Evolutionary conservation across 1,140 invertebrate genomes (phyloP), one percentile per base, ranked within the genome.

Genomic region (Pantala flavescens): DNA sequence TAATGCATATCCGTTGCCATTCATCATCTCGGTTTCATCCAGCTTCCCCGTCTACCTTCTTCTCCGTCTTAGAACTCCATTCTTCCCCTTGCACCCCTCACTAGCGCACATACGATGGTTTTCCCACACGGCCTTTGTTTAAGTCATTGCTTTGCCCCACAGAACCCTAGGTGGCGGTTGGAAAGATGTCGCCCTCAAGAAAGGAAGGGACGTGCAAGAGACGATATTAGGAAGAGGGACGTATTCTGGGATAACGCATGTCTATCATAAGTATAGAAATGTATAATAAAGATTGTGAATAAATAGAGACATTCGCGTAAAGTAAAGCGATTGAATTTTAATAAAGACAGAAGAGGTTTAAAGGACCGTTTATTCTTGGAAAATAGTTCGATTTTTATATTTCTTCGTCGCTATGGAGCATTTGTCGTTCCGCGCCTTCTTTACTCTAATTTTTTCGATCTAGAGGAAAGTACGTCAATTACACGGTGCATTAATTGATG

Each of bases 1-100:
- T 36, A 36, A 36, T 36, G 9, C 9, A 5, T 36, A 5, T 36
- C 28, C 28, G 28, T 36, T 36, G 55, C 76, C 63, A 71, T 73
- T 16, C 55, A 36, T 73, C 71, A 49, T 70, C 72, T 28, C 55
- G 55, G 43, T 55, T 74, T 73, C 74, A 70, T 74, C 72, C 74
- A 70, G 43, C 63, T 36, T 75, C 43, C 71, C 24, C 72, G 43
- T 73, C 36, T 71, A 49, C 24, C 76, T 75, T 36, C 71, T 7
- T 72, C 74, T 43, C 71, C 72, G 63, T 75, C 71, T 73, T 71
- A 43, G 73, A 43, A 55, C 24, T 55, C 49, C 73, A 23, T 70
- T 49, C 75, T 42, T 55, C 23, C 72, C 36, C 71, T 71, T 43
- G 28, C 28, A 43, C 23, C 23, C 75, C 55, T 28, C 75, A 23